These are phyloP conservation scores for Anthonomus grandis DNA, from an alignment of 1,140 invertebrate genomes.

Conservation along the genomic window DNA sequence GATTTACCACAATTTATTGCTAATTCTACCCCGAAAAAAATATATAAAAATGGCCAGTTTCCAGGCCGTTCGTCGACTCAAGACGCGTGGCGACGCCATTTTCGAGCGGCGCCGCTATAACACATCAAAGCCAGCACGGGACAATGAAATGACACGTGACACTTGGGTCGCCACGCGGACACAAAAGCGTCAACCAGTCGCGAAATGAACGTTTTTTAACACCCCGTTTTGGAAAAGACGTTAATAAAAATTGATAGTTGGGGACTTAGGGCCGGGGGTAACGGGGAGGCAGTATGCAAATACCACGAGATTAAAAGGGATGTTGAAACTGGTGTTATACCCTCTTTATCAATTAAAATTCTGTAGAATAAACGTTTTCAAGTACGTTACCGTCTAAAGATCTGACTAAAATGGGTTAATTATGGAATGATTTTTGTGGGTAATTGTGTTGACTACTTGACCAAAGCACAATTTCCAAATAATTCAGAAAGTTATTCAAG, in stretches of 20 bases:
- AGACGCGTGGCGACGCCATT: conserved; percentile 22
- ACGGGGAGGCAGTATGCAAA: conserved; percentile 17
- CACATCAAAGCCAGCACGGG: conserved; percentile 38
- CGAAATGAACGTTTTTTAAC: conserved; percentile 40
- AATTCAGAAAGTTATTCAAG: no score
- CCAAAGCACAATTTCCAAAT: no score
- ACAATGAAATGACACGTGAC: conserved; percentile 39
- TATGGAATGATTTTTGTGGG: no score
- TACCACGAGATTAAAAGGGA: conserved; percentile 18
- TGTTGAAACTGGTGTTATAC: no score
- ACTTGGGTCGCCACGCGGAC: conserved; percentile 40
- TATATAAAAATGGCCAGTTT: conserved; percentile 39
- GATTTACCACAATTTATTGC: conserved; percentile 44
- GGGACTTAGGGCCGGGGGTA: conserved; percentile 2
- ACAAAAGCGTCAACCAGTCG: conserved; percentile 41
- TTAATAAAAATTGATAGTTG: conserved; percentile 27
- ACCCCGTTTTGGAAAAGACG: conserved; percentile 30
- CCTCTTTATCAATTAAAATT: no score
- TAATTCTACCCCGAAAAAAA: conserved; percentile 42
- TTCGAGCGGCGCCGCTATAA: conserved; percentile 35
- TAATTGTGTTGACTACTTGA: no score
- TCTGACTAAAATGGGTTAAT: no score
- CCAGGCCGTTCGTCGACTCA: conserved; percentile 16
- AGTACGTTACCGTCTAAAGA: no score
- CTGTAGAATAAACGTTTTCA: no score